Conservation (phyloP, 2,888 invertebrate genomes). For the Thereva nobilitata region DNA sequence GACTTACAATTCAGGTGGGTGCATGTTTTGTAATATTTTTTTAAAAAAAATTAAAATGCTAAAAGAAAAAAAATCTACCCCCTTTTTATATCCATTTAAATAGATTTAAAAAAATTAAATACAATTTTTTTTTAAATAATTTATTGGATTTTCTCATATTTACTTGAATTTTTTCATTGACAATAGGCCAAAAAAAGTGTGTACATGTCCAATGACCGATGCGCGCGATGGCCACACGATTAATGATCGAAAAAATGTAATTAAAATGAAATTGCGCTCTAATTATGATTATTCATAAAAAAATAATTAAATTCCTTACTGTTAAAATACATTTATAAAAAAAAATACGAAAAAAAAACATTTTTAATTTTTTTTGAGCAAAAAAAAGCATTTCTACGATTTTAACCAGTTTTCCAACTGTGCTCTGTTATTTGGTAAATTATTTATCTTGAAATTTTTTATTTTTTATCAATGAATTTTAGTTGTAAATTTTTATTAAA, state of each 20-base stretch:
- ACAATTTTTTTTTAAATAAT: slow-evolving; percentile 41
- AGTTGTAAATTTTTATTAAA: no score
- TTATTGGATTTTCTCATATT: slow-evolving; percentile 53
- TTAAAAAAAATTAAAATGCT: slow-evolving; percentile 18
- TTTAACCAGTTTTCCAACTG: slow-evolving; percentile 21
- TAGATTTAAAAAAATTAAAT: slow-evolving; percentile 32
- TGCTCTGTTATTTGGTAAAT: slow-evolving; percentile 23
- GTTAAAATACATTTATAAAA: slow-evolving; percentile 12
- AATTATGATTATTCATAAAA: slow-evolving; percentile 36
- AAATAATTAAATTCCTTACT: slow-evolving; percentile 38
- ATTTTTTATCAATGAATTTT: no score
- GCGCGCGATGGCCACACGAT: slow-evolving; percentile 60
- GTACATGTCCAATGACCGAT: slow-evolving; percentile 60
- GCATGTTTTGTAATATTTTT: slow-evolving; percentile 39
- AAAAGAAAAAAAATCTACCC: slow-evolving; percentile 7
- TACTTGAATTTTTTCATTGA: slow-evolving; percentile 59
- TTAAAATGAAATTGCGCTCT: slow-evolving; percentile 43
- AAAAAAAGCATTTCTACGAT: slow-evolving; percentile 21
- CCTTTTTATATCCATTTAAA: slow-evolving; percentile 20
- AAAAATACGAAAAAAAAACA: slow-evolving; percentile 31
- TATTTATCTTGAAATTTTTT: slow-evolving; percentile 21
- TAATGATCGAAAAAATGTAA: slow-evolving; percentile 48
- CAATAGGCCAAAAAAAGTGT: slow-evolving; percentile 59
- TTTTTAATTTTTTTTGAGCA: slow-evolving; percentile 26
- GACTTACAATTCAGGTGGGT: slow-evolving; percentile 62